Evolutionary conservation across 2,888 invertebrate species (phyloP).

Genomic region (Pasiphila rectangulata): DNA sequence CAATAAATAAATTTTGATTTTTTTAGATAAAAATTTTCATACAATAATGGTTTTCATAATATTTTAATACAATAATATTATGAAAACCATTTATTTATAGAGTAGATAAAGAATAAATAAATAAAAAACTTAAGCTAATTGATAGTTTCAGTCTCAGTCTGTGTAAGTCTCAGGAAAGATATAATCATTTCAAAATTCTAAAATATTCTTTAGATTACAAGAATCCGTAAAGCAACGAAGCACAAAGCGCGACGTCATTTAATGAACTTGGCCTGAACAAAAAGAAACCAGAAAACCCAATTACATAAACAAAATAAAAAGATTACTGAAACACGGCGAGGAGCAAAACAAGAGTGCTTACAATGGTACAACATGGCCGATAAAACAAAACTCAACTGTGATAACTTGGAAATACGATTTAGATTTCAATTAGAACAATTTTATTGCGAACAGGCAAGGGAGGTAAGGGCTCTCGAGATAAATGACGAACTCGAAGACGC

Average conservation of each 20-base stretch:
- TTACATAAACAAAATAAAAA: slow-evolving; percentile 45
- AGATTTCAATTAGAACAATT: slow-evolving; percentile 54
- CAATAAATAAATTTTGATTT: too few relatives aligned
- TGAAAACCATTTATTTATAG: too few relatives aligned
- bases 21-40: too few relatives aligned
- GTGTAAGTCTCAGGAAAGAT: neutral
- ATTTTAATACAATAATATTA: too few relatives aligned
- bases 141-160: too few relatives aligned
- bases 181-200: neutral
- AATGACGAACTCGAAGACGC: slow-evolving; percentile 46
- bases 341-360: slow-evolving; percentile 48
- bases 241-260: slow-evolving; percentile 11
- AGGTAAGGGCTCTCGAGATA: slow-evolving; percentile 54
- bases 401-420: slow-evolving; percentile 52
- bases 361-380: slow-evolving; percentile 32
- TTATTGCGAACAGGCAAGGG: slow-evolving; percentile 47
- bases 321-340: slow-evolving; percentile 44
- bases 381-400: slow-evolving; percentile 55
- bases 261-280: slow-evolving; percentile 13
- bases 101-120: too few relatives aligned
- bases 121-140: too few relatives aligned
- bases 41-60: too few relatives aligned
- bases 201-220: slow-evolving; percentile 1
- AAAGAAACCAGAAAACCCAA: slow-evolving; percentile 34
- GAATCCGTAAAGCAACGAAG: slow-evolving; percentile 4